Percentiles rank a stretch among this genome's conserved stretches.
phyloP scores from a whole-genome alignment of 2,888 invertebrate genomes.

The Nemoura dubitans region DNA sequence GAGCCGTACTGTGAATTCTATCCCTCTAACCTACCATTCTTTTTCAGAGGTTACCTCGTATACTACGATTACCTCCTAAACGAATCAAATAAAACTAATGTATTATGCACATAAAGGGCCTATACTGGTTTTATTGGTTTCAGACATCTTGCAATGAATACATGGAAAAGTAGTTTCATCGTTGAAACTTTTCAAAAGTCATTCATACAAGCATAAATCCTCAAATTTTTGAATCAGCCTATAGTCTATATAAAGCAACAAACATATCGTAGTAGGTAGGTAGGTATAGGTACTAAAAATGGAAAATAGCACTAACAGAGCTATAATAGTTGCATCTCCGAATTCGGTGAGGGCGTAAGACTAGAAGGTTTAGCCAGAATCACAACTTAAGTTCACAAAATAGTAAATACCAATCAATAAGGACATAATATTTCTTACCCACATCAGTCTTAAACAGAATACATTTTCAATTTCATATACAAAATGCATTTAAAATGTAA shows the following conservation, averaged over 20 bases:
- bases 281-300: neutral
- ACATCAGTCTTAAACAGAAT: neutral
- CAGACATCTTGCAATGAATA: conserved; percentile 3
- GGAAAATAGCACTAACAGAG: neutral
- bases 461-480: neutral
- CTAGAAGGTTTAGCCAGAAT: neutral
- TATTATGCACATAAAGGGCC: neutral
- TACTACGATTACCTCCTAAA: too few species aligned
- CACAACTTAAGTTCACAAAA: neutral
- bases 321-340: neutral
- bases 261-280: neutral
- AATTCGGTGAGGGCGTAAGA: neutral
- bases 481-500: neutral
- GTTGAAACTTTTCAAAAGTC: neutral
- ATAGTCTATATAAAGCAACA: neutral
- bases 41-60: too few species aligned
- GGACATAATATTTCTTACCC: neutral
- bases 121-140: conserved; percentile 15
- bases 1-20: too few species aligned
- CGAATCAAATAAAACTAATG: conserved; percentile 82
- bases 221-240: neutral
- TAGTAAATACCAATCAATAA: neutral
- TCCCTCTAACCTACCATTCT: too few species aligned
- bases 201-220: neutral
- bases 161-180: conserved; percentile 1